These are phyloP conservation scores for Elanus axillaris DNA, from an alignment of 2,113 vertebrate species.

Conservation along the genomic window DNA sequence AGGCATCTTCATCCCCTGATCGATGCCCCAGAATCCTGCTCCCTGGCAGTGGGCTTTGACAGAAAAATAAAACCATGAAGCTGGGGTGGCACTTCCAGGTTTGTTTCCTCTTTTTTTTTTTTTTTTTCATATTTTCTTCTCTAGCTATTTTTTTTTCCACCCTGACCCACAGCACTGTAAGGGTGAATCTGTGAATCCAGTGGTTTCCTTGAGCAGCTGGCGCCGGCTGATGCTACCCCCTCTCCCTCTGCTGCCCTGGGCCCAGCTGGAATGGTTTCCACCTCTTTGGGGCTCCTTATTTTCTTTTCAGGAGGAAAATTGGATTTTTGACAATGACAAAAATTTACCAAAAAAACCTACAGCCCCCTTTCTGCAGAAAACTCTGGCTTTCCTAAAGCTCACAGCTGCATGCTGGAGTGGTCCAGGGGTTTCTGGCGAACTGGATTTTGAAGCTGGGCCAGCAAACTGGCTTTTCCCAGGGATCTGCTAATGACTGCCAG, in stretches of 20 bases:
- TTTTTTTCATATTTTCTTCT: not conserved
- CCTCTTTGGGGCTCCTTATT: not conserved
- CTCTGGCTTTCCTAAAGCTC: not conserved
- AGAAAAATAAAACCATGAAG: not conserved
- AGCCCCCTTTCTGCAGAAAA: not conserved
- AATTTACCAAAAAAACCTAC: not conserved
- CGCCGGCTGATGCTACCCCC: not conserved
- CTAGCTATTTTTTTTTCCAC: rapidly evolving
- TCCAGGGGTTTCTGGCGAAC: not conserved
- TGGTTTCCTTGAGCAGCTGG: not conserved
- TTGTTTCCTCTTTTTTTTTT: not conserved
- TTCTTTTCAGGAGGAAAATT: not conserved
- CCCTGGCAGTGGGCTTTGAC: not conserved
- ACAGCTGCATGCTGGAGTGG: rapidly evolving
- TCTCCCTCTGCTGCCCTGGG: rapidly evolving
- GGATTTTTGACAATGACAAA: not conserved
- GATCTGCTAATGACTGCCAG: not conserved
- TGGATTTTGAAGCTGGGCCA: not conserved
- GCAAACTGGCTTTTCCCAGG: not conserved
- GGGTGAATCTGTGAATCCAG: not conserved
- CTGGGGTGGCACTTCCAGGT: not conserved
- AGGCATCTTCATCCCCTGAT: not conserved
- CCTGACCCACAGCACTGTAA: rapidly evolving
- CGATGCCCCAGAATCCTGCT: not conserved
- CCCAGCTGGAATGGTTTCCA: not conserved